A percentile compares a stretch with the other conserved stretches of the same genome.
Evolutionary conservation across 1,140 invertebrate genomes (phyloP).

Genomic region (Pogonomyrmex barbatus): DNA sequence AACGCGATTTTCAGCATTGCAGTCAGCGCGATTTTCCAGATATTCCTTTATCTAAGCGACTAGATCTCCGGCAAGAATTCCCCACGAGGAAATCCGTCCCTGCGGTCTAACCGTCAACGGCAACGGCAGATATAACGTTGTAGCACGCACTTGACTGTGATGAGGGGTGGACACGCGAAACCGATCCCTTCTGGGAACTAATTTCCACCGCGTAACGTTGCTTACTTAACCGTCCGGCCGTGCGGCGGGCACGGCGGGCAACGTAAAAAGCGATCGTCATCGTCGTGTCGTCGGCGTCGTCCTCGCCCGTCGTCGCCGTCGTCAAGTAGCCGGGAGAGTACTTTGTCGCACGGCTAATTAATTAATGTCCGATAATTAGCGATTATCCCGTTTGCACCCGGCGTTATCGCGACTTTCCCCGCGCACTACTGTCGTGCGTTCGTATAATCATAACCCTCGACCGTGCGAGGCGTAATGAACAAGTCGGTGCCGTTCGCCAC

Average conservation of each 20-base stretch:
- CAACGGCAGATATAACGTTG: constrained; percentile 77
- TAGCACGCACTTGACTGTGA: constrained; percentile 79
- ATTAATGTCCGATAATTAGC: constrained; percentile 74
- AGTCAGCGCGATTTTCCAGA: neutral
- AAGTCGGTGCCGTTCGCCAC: constrained; percentile 17
- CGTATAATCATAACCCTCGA: constrained; percentile 48
- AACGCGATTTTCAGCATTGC: constrained; percentile 54
- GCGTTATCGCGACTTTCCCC: constrained; percentile 62
- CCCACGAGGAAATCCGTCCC: constrained; percentile 35
- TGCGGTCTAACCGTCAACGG: constrained; percentile 49
- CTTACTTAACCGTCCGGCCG: constrained; percentile 62
- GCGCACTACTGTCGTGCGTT: constrained; percentile 41
- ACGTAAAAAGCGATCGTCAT: constrained; percentile 68
- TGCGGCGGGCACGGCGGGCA: neutral
- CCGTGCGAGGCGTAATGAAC: constrained; percentile 25
- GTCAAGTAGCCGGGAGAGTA: constrained; percentile 35
- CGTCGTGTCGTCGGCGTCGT: constrained; percentile 49
- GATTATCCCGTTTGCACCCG: constrained; percentile 66
- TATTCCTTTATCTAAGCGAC: neutral
- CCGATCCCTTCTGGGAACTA: constrained; percentile 80
- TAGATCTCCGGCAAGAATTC: constrained; percentile 45
- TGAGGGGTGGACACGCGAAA: constrained; percentile 83
- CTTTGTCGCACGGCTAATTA: constrained; percentile 67
- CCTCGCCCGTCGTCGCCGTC: neutral
- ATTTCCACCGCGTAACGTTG: constrained; percentile 72